Conservation (phyloP, 2,888 invertebrate genomes). For the Rosalia funebris region DNA sequence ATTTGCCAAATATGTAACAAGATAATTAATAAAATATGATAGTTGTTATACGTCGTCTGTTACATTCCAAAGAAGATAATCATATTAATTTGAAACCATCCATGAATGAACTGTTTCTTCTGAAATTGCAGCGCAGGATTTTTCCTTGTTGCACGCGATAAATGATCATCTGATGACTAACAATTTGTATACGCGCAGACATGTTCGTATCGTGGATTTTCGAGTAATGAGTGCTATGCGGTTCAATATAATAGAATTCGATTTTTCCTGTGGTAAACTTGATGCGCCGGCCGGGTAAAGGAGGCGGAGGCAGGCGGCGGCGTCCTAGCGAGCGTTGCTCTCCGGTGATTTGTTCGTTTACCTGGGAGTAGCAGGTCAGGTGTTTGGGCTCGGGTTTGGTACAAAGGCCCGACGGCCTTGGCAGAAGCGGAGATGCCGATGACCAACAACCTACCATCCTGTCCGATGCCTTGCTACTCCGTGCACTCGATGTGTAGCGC, state of each 20-base stretch:
- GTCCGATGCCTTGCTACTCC: constrained; percentile 6
- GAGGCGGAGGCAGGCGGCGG: background rate
- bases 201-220: too few species aligned
- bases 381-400: constrained; percentile 40
- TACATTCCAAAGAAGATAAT: too few species aligned
- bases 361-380: constrained; percentile 46
- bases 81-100: too few species aligned
- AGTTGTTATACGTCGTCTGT: too few species aligned
- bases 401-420: constrained; percentile 50
- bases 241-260: background rate
- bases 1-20: too few species aligned
- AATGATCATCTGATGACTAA: too few species aligned
- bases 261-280: background rate
- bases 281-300: background rate
- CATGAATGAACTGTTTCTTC: too few species aligned
- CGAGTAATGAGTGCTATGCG: too few species aligned
- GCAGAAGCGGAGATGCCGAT: constrained; percentile 45
- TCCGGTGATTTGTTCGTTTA: constrained; percentile 46
- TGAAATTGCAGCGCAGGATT: too few species aligned
- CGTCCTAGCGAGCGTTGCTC: constrained; percentile 30
- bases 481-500: constrained; percentile 20
- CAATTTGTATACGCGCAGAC: too few species aligned
- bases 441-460: constrained; percentile 37
- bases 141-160: too few species aligned
- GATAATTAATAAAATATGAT: too few species aligned